These are phyloP conservation scores for Tineola bisselliella DNA, from an alignment of 2,888 invertebrate species.

Conservation along the genomic window DNA sequence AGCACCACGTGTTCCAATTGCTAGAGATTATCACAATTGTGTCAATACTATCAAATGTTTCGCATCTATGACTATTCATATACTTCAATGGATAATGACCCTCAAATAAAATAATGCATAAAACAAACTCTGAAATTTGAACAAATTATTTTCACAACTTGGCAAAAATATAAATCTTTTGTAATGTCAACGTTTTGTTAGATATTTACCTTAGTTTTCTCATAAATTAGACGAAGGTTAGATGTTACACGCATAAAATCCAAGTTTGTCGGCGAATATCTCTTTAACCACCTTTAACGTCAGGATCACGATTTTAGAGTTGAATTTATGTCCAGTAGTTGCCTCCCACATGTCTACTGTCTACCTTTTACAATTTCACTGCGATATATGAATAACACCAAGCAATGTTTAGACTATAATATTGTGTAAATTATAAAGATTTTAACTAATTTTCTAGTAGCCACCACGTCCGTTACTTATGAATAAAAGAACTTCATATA, in stretches of 20 bases:
- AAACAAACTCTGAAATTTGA: too few species aligned
- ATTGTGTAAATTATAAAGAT: too few species aligned
- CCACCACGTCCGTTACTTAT: too few species aligned
- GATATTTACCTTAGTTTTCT: neutral
- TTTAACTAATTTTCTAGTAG: too few species aligned
- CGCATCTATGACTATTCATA: too few species aligned
- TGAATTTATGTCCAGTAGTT: neutral
- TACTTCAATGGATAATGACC: too few species aligned
- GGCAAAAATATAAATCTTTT: neutral
- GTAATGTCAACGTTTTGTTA: neutral
- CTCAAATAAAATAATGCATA: too few species aligned
- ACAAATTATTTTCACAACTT: neutral
- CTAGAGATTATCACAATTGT: too few species aligned
- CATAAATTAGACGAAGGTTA: neutral
- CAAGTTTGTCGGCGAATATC: constrained; percentile 6
- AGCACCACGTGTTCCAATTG: too few species aligned
- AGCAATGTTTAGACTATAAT: neutral
- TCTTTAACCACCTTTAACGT: constrained; percentile 6
- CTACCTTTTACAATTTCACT: neutral
- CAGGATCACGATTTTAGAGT: constrained; percentile 3
- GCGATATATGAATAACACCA: neutral
- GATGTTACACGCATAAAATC: constrained; percentile 6
- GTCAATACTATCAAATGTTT: too few species aligned
- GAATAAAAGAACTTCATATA: too few species aligned
- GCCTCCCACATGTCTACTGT: neutral